Evolutionary conservation across 2,113 vertebrate species (phyloP).

Genomic region (Corydoras maculifer): DNA sequence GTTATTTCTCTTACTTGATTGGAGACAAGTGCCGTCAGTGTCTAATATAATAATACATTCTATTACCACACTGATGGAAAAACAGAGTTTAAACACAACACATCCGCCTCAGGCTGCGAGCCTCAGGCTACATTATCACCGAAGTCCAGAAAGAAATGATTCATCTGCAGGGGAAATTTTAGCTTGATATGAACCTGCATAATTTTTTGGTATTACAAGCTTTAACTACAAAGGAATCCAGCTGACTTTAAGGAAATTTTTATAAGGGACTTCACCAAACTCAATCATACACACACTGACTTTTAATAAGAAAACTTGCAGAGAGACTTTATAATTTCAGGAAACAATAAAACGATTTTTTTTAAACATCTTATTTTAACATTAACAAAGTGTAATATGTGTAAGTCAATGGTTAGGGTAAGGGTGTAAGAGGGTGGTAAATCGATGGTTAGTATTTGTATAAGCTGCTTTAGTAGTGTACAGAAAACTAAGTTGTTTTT

Average conservation of each 20-base stretch:
- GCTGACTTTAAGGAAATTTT: not conserved
- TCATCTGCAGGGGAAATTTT: no score
- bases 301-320: no score
- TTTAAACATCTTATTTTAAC: not conserved
- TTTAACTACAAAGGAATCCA: not conserved
- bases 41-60: slow-evolving; percentile 9
- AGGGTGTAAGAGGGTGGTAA: no score
- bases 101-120: not conserved
- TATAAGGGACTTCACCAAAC: no score
- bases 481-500: not conserved
- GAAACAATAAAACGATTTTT: no score
- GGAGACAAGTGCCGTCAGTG: not conserved
- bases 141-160: not conserved
- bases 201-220: slow-evolving; percentile 1
- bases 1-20: not conserved
- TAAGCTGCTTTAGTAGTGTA: not conserved
- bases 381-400: not conserved
- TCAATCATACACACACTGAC: no score
- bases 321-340: no score
- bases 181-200: no score
- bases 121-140: not conserved
- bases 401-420: not conserved
- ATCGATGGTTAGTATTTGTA: no score
- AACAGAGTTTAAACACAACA: slow-evolving; percentile 20
- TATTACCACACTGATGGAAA: slow-evolving; percentile 22